Base-by-base conservation (phyloP, 2,888 invertebrate species). In the Rotaria sp. region DNA sequence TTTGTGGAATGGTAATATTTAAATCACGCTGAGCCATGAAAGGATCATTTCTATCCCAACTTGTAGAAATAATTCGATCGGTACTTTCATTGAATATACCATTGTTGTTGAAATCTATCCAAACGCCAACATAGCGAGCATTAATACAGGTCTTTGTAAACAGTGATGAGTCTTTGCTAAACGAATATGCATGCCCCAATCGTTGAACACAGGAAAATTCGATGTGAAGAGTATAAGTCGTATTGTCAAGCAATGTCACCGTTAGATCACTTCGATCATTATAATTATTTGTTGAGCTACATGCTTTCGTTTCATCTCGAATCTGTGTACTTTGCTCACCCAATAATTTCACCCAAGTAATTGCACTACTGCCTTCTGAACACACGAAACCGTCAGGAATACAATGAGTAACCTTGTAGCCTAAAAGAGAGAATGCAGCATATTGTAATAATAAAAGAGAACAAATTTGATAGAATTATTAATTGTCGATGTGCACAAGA, bases 81-180 rank as follows among this genome's bases (percentile, higher is more conserved):
- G 38, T 41, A 80, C 35, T 80, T 41, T 80, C 80, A 45, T 80
- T 45, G 7, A 80, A 80, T 80, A 13, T n/a, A n/a, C n/a, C 45
- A 80, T 80, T 45, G 45, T 80, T 45, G 11, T 80, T 80, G 38
- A 80, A 45, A 45, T 80, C 80, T 38, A 80, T 45, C 80, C 80
- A 80, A 3, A 80, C n/a, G n/a, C n/a, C 45, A 1, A 80, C 5
- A 45, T 80, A 80, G 4, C 38, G 80, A 80, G 80, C 26, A 80
- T 45, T 26, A 80, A n/a, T 80, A 10, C 80, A 80, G 11, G 8
- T 8, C 24, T n/a, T 45, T 13, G 8, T 3, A 80, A 67, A 30
- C 21, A 67, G 7, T 4, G 67, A 67, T 35, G 67, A 26, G 35
- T 80, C 41, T 80, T n/a, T 26, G 45, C 15, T 26, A 80, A 8